Evolutionary conservation across 2,797 vertebrate genomes (phyloP), one percentile per base, ranked within the genome.

Genomic region (Chrysocyon brachyurus): DNA sequence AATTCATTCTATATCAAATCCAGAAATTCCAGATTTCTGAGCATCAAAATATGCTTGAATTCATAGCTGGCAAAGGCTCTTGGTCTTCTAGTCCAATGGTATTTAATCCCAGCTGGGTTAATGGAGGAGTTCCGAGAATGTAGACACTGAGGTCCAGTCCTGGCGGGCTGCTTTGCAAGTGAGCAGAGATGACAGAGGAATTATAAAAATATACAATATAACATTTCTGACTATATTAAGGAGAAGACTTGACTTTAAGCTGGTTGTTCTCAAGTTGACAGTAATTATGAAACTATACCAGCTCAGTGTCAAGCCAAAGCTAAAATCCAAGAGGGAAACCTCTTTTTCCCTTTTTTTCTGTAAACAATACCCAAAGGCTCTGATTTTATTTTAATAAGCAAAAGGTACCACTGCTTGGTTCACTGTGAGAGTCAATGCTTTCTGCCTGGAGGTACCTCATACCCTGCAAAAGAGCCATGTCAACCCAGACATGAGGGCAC

Each of bases 311-410:
- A 97, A 90, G 90, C 90, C 95, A 97, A 98, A 92, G 96, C 94
- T 97, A 94, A 96, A 97, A 97, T 95, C 87, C 94, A 97, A 93
- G 94, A 89, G 28, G 81, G 57, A 63, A 94, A n/a, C 19, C 82
- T 28, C 15, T 95, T 98, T 97, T 94, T 96, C 82, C n/a, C 19
- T 92, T 90, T 81, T 40, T 40, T 46, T 63, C 64, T 75, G 26
- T 68, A 97, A 92, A 64, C 94, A 93, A 97, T 70, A 95, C 82
- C 26, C 75, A 49, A 75, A 68, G 59, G 28, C 91, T 68, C 81
- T 87, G 84, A 72, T 94, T 97, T 98, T 96, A 97, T 96, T 98
- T 98, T 98, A 95, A 97, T 91, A 98, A 96, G 96, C 94, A 92
- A 93, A 96, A 79, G 33, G 56, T 5, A 92, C 3, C 64, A 92